phyloP scores from a whole-genome alignment of 23 tunicate species.

The Ascidia mentula region DNA sequence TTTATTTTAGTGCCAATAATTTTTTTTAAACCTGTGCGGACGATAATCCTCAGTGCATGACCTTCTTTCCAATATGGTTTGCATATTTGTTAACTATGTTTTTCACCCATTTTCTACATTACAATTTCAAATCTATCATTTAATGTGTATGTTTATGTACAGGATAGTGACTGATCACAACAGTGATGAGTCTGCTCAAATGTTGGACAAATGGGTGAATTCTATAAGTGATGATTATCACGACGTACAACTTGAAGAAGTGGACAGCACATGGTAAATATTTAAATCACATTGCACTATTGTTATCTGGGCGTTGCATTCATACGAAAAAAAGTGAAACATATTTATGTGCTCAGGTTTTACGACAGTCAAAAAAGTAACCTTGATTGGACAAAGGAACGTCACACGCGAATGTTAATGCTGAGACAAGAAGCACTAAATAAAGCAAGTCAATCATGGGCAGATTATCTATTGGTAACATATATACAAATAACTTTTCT shows the following conservation, averaged over 20 bases:
- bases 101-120: no score
- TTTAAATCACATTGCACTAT: neutral
- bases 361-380: slow-evolving; percentile 56
- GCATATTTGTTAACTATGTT: no score
- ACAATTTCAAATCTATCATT: no score
- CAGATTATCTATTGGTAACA: slow-evolving; percentile 72
- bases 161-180: slow-evolving; percentile 96
- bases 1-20: no score
- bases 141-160: no score
- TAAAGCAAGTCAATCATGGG: slow-evolving; percentile 71
- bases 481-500: no score
- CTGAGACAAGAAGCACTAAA: slow-evolving; percentile 70
- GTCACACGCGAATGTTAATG: slow-evolving; percentile 54
- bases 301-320: neutral
- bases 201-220: slow-evolving; percentile 56
- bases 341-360: slow-evolving; percentile 11
- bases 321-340: neutral
- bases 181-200: slow-evolving; percentile 56
- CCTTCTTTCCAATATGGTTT: no score
- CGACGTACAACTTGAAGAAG: slow-evolving; percentile 31
- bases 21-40: no score
- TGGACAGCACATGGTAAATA: slow-evolving; percentile 19
- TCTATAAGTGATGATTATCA: slow-evolving; percentile 37
- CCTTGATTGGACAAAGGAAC: slow-evolving; percentile 78
- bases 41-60: no score